These are phyloP conservation scores for Thomomys bottae DNA, from an alignment of 2,113 vertebrate genomes.

Conservation along the genomic window DNA sequence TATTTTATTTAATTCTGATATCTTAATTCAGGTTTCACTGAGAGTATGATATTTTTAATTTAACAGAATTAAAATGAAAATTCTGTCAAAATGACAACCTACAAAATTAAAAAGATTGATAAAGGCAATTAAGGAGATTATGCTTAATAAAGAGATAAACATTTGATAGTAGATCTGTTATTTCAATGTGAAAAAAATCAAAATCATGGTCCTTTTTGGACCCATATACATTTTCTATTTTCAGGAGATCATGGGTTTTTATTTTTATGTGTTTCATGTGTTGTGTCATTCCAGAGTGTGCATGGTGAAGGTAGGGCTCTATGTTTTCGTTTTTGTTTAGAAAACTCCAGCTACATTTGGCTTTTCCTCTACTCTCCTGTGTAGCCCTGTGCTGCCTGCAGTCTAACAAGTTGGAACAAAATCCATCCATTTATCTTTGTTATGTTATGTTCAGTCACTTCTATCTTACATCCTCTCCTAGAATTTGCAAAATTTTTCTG, in stretches of 20 bases:
- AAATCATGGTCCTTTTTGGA: not conserved
- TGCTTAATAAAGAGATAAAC: not conserved
- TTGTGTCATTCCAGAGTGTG: not conserved
- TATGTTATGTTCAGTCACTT: slow-evolving; percentile 47
- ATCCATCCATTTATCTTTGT: slow-evolving; percentile 49
- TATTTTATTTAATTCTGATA: slow-evolving; percentile 14
- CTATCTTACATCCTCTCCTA: not conserved
- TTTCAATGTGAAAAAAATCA: slow-evolving; percentile 19
- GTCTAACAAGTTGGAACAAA: slow-evolving; percentile 41
- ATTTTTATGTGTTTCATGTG: slow-evolving; percentile 4
- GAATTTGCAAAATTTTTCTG: slow-evolving; percentile 11
- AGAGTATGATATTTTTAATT: slow-evolving; percentile 22
- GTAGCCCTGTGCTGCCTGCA: not conserved
- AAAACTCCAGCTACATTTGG: slow-evolving; percentile 3
- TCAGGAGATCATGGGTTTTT: not conserved
- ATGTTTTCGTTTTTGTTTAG: slow-evolving; percentile 36
- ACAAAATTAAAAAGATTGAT: slow-evolving; percentile 1
- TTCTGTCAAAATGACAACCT: slow-evolving; percentile 56
- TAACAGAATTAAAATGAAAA: slow-evolving; percentile 67
- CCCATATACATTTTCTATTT: not conserved
- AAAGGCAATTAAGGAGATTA: slow-evolving; percentile 48
- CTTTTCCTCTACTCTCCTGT: not conserved
- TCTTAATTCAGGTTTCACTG: slow-evolving; percentile 56
- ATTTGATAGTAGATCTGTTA: not conserved
- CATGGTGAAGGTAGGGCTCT: slow-evolving; percentile 1